Conservation (phyloP, 2,797 vertebrate genomes). For the Staurois parvus region DNA sequence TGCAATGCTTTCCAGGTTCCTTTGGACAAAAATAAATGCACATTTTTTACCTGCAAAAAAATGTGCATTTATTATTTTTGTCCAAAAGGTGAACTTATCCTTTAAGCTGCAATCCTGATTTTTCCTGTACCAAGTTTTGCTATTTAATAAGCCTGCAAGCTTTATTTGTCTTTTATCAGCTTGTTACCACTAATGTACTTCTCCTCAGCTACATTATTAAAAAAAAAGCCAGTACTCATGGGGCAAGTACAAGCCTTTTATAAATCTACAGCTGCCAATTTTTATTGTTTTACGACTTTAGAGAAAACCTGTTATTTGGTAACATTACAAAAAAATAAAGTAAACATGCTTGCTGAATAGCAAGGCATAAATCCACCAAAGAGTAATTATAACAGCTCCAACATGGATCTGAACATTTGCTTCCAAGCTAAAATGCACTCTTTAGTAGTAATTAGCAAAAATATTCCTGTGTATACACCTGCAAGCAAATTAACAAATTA, state of each 20-base stretch:
- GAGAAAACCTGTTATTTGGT: constrained; percentile 22
- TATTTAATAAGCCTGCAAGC: constrained; percentile 18
- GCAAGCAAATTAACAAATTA: too few relatives aligned
- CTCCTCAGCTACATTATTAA: constrained; percentile 10
- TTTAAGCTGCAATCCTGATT: too few relatives aligned
- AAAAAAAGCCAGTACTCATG: constrained; percentile 7
- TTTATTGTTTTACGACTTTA: constrained; percentile 27
- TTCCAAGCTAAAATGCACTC: neutral
- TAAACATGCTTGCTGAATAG: neutral
- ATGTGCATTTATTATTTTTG: too few relatives aligned
- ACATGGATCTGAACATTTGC: neutral
- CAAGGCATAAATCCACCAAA: neutral
- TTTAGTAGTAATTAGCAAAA: neutral
- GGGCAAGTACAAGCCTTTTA: constrained; percentile 35
- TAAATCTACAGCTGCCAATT: constrained; percentile 46
- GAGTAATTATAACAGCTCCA: neutral
- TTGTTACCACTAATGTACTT: constrained; percentile 43
- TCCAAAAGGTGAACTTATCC: too few relatives aligned
- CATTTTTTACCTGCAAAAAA: too few relatives aligned
- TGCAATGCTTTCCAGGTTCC: too few relatives aligned
- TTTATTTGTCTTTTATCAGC: constrained; percentile 40
- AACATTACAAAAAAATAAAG: neutral
- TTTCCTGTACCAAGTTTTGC: neutral
- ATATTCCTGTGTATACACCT: neutral
- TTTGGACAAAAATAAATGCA: too few relatives aligned